Evolutionary conservation across 2,888 invertebrate genomes (phyloP).

Genomic region (Trichopoda pennipes): DNA sequence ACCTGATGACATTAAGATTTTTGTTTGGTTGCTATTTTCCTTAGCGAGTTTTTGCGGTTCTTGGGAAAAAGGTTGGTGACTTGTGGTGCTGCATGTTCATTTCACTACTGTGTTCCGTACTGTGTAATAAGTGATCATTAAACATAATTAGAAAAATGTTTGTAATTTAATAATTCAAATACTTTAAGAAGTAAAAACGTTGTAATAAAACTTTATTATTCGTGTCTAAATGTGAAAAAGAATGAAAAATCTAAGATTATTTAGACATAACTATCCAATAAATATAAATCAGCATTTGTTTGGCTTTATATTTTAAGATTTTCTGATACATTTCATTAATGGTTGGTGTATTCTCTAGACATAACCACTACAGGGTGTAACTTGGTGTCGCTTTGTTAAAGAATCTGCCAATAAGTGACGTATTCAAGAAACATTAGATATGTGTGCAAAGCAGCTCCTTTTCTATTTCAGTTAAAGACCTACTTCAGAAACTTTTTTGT

Average conservation of each 20-base stretch:
- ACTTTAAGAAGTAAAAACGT: neutral
- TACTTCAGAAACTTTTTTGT: too few relatives aligned
- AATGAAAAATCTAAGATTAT: conserved; percentile 19
- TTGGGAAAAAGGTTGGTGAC: conserved; percentile 22
- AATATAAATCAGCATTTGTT: conserved; percentile 15
- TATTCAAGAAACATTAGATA: too few relatives aligned
- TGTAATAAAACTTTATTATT: conserved; percentile 7
- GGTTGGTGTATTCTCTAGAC: too few relatives aligned
- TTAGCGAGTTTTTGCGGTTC: neutral
- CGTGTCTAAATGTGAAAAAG: neutral
- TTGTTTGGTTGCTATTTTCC: conserved; percentile 37
- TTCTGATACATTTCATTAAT: too few relatives aligned
- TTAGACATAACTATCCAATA: conserved; percentile 19
- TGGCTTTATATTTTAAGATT: neutral
- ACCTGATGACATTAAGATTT: conserved; percentile 51
- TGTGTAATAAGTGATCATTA: conserved; percentile 56
- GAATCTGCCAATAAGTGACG: too few relatives aligned
- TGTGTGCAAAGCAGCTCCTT: too few relatives aligned
- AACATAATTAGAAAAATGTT: conserved; percentile 50
- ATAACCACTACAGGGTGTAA: too few relatives aligned
- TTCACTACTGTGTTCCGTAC: conserved; percentile 61
- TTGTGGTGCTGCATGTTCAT: conserved; percentile 22
- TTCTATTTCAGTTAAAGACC: too few relatives aligned
- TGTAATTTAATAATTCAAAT: conserved; percentile 12
- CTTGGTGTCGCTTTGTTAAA: too few relatives aligned